Percentiles rank a stretch among this genome's conserved stretches.
phyloP scores from a whole-genome alignment of 2,113 vertebrate species.

The Notothenia coriiceps region DNA sequence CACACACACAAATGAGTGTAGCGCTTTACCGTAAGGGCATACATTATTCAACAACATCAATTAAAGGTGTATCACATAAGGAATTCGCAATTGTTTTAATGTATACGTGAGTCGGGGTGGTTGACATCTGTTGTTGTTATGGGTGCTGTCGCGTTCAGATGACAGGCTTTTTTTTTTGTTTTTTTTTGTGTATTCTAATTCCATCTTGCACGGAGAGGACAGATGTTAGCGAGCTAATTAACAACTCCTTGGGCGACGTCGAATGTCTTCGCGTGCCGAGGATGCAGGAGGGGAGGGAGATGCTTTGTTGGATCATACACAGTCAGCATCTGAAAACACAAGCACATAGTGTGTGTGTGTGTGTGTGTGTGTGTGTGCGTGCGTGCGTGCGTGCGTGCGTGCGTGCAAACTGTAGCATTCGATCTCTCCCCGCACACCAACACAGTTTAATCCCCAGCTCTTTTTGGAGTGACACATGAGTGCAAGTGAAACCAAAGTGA shows the following conservation, averaged over 20 bases:
- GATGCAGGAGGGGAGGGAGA: constrained; percentile 51
- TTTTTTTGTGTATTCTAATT: constrained; percentile 63
- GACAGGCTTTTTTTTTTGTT: constrained; percentile 47
- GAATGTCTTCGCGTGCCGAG: constrained; percentile 53
- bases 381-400: not conserved
- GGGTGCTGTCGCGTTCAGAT: constrained; percentile 56
- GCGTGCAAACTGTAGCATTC: not conserved
- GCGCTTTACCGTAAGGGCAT: constrained; percentile 28
- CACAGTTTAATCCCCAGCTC: constrained; percentile 26
- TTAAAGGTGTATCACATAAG: constrained; percentile 59
- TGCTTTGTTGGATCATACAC: constrained; percentile 56
- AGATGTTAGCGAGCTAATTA: constrained; percentile 83
- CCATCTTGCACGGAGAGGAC: constrained; percentile 73
- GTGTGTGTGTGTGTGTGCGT: not conserved
- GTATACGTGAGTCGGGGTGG: constrained; percentile 32
- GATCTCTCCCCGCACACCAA: not conserved
- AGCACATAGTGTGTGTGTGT: not conserved
- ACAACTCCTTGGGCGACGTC: constrained; percentile 76
- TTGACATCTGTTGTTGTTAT: constrained; percentile 79
- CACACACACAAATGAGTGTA: constrained; percentile 14
- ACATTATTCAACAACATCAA: constrained; percentile 73
- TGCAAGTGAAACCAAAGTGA: constrained; percentile 38
- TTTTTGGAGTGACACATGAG: constrained; percentile 27
- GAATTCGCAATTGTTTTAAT: constrained; percentile 6
- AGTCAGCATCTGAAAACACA: constrained; percentile 58